Conservation (phyloP, 1,140 invertebrate species). For the Octopus sinensis region DNA sequence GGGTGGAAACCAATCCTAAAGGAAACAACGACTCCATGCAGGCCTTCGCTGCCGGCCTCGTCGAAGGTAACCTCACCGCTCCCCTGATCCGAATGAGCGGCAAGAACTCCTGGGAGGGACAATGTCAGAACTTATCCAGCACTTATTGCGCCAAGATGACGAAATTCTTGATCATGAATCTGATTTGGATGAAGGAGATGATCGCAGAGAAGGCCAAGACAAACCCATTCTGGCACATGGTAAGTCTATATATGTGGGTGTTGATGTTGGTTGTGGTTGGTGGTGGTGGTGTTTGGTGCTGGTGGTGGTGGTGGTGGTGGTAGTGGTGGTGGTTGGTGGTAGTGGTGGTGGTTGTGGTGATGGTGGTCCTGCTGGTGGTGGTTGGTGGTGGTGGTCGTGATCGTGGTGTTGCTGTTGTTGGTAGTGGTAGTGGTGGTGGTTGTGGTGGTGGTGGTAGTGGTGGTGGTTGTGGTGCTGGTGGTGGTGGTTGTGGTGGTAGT, state of each 20-base stretch:
- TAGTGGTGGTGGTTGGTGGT: no score
- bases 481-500: no score
- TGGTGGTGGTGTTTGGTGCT: no score
- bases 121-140: slow-evolving; percentile 58
- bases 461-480: no score
- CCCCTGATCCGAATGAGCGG: slow-evolving; percentile 78
- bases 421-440: no score
- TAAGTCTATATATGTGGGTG: slow-evolving; percentile 50
- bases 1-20: slow-evolving; percentile 39
- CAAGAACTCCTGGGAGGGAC: slow-evolving; percentile 69
- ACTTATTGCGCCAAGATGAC: slow-evolving; percentile 70
- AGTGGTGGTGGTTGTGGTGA: no score
- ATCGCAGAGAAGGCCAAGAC: slow-evolving; percentile 56
- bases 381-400: no score
- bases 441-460: no score
- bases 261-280: no score
- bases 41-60: slow-evolving; percentile 79
- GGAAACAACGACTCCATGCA: slow-evolving; percentile 64
- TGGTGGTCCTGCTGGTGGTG: no score
- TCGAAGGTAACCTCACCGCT: slow-evolving; percentile 67
- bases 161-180: slow-evolving; percentile 62
- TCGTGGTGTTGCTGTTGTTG: no score
- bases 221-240: slow-evolving; percentile 75
- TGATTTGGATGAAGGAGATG: slow-evolving; percentile 62
- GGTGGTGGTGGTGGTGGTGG: no score